Evolutionary conservation across 92 coral and sea anemone genomes (phyloP), one percentile per base, ranked within the genome.

Genomic region (Hydrozoanthus gracilis): DNA sequence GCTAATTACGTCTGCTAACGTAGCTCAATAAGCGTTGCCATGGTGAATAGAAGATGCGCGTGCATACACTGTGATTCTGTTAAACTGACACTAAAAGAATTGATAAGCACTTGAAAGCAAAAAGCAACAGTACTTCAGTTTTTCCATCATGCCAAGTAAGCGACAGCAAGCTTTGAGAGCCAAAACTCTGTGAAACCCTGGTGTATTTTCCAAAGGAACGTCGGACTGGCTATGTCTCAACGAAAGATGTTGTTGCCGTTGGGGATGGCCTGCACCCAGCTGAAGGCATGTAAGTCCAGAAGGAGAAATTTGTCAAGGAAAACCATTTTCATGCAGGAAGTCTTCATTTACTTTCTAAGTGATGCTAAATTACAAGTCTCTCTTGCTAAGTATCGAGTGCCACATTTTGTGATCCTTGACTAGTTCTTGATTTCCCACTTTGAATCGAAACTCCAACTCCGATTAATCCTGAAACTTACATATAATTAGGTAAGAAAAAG

Each of bases 181-280:
- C 76, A 71, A 45, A n/a, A 71, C 14, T 71, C 76, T 52, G 76
- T 71, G 52, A 71, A 45, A 52, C 76, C 51, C 51, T 71, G 76
- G 44, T 71, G 76, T 71, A 71, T 71, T 71, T 71, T 71, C 76
- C 76, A 16, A 71, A 71, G 52, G 76, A 71, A 44, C 76, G 76
- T 71, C 76, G n/a, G 13, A 71, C 76, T 71, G 76, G 51, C 12
- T 71, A 71, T 44, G 18, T 71, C 76, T 44, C 44, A 44, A 71
- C 50, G 6, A 71, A 71, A 71, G 76, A 71, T 44, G 7, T 71
- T 71, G 54, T 71, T 44, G 9, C 45, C 45, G 54, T 39, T 71
- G 52, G 51, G 16, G 76, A 71, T 71, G 76, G 76, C 76, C 76
- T 44, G 76, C 52, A 71, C 50, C 76, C 52, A 51, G 51, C 76